Base-by-base conservation (phyloP, 2,888 invertebrate species). In the Callosobruchus maculatus region DNA sequence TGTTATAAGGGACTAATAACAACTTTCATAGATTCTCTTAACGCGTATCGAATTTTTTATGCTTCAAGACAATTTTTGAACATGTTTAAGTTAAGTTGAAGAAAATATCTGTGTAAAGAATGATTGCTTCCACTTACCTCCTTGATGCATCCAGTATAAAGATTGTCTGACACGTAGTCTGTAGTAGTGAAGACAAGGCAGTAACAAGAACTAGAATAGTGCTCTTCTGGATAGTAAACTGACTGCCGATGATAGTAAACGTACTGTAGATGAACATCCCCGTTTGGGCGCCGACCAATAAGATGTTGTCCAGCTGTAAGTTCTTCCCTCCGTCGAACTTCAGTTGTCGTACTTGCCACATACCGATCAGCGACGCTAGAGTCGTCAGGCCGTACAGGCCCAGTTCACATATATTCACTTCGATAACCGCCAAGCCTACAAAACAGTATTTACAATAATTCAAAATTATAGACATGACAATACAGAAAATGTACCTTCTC, bases 251-350 rank as follows among this genome's bases (percentile, higher is more conserved):
- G 75, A 96, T 92, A 80, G 95, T 94, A 86, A 97, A 95, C 88
- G 95, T 93, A 81, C 94, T 94, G 86, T 95, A 96, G 49, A 96
- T 91, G 86, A 95, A 95, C 84, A 96, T 93, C 21, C 97, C 97
- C 0, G 94, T 93, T 85, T 97, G 95, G 0, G 97, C 96, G 73
- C 96, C 91, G 21, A 97, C 92, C 73, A 97, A 88, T 0, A 97
- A 88, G 0, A 94, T 94, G 75, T 94, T 94, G 83, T 96, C 96
- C 80, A 96, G 87, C 72, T 83, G 83, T 13, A 83, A 67, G 75
- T 83, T 83, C 74, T 83, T 83, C 7, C 76, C 90, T 78, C 89
- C 88, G 84, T 92, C 91, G 84, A 93, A 94, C 71, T 92, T 91
- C 71, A 95, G 87, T 76, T 90, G 89, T 76, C 92, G 89, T 89